Conservation (phyloP, 2,888 invertebrate genomes). For the Vesta saturnalis region DNA sequence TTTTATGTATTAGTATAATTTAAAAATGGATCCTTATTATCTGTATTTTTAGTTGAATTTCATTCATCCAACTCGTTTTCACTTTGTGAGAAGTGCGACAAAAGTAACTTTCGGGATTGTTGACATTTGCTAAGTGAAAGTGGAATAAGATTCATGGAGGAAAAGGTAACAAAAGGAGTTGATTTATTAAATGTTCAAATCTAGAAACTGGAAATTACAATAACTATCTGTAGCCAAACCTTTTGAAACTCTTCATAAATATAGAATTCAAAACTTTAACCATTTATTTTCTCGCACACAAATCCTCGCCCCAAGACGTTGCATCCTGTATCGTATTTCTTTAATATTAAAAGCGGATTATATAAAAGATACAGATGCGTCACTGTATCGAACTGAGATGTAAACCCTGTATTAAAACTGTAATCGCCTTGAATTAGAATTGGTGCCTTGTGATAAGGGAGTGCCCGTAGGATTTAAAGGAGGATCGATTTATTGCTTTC, state of each 20-base stretch:
- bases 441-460: constrained; percentile 41
- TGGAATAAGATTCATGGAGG: too few relatives aligned
- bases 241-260: constrained; percentile 32
- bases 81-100: too few relatives aligned
- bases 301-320: constrained; percentile 43
- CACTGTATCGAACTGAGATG: constrained; percentile 41
- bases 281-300: constrained; percentile 44
- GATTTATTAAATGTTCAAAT: constrained; percentile 1
- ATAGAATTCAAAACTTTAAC: constrained; percentile 43
- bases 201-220: constrained; percentile 21
- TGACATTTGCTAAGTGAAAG: too few relatives aligned
- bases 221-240: constrained; percentile 25
- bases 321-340: constrained; percentile 44
- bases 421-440: constrained; percentile 44
- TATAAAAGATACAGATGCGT: constrained; percentile 45
- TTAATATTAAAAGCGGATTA: constrained; percentile 45
- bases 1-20: too few relatives aligned
- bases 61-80: too few relatives aligned
- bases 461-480: constrained; percentile 17
- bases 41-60: too few relatives aligned
- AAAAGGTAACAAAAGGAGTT: neutral
- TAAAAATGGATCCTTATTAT: too few relatives aligned
- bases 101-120: too few relatives aligned
- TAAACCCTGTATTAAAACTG: constrained; percentile 46
- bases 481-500: constrained; percentile 25